Base-by-base conservation (phyloP, 2,113 vertebrate genomes). In the Gadus chalcogrammus region DNA sequence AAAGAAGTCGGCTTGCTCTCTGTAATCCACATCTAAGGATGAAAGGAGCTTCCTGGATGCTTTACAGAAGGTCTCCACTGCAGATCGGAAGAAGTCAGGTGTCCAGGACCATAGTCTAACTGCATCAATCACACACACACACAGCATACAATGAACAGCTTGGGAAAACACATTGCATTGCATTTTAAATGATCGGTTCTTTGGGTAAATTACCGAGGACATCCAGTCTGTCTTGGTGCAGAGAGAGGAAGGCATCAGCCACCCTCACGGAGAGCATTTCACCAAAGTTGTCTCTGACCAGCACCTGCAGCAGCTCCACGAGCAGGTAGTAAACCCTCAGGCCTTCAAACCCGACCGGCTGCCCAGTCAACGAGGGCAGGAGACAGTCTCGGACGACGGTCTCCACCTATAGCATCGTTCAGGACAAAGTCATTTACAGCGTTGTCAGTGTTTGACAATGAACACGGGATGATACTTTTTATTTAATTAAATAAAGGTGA, bases 31-130 rank as follows among this genome's bases (percentile, higher is more conserved):
- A 18, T 13, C 17, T 9, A 48, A 48, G 11, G 12, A 13, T 48
- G 8, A 48, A 65, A 65, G 63, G 31, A 20, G 31, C 8, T 55
- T 2, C 62, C 31, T 27, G 0, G 74, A 38, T 1, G 35, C 65
- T 22, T 62, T 59, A 13, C 48, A 70, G 61, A 85, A 79, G 12
- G 71, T 55, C 61, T 74, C 31, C 27, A 85, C 81, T 53, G 79
- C n/a, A 13, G 18, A 52, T 77, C 69, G 77, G 64, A 85, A 75
- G 61, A 69, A 81, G 18, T 8, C 2, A 5, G 74, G 77, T 13
- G 78, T 73, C 67, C 65, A 70, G 15, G 65, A 79, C 84, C 84
- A 85, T 52, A 78, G 71, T 0, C 13, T 65, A 22, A 72, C 84
- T 85, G 69, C 58, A 61, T 61, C 0, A 22, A 24, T 11, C 7